phyloP scores from a whole-genome alignment of 2,113 vertebrate species.

The Coptodon bakossiorum region DNA sequence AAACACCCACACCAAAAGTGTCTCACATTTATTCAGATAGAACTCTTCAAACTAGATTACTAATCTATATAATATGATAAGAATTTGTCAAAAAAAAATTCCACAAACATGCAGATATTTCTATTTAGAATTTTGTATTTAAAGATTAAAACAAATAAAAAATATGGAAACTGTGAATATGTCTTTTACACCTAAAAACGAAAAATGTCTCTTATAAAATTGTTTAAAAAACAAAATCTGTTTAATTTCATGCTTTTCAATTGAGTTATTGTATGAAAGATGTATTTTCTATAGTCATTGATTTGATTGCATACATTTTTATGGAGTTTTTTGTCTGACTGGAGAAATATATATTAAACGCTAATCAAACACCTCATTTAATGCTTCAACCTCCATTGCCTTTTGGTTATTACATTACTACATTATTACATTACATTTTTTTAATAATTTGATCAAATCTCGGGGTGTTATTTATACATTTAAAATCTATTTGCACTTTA shows the following conservation, averaged over 20 bases:
- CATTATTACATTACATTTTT: neutral
- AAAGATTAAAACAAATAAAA: neutral
- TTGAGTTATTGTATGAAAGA: neutral
- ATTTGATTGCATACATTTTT: neutral
- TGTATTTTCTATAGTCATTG: neutral
- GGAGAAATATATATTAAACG: neutral
- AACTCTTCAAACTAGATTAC: neutral
- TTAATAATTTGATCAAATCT: neutral
- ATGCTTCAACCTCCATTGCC: neutral
- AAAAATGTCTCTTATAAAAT: neutral
- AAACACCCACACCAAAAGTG: neutral
- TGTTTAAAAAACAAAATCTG: neutral
- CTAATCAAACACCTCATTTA: neutral
- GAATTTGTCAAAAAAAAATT: neutral
- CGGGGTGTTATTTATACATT: neutral
- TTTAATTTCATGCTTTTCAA: neutral
- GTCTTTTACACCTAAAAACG: neutral
- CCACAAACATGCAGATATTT: neutral
- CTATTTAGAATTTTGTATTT: neutral
- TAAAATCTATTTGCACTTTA: neutral
- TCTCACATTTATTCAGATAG: neutral
- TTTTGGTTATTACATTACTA: neutral
- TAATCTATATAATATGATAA: neutral
- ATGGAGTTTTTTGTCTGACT: neutral
- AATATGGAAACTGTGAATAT: neutral